Evolutionary conservation across 2,888 invertebrate species (phyloP), one percentile per base, ranked within the genome.

Genomic region (Tyria jacobaeae): DNA sequence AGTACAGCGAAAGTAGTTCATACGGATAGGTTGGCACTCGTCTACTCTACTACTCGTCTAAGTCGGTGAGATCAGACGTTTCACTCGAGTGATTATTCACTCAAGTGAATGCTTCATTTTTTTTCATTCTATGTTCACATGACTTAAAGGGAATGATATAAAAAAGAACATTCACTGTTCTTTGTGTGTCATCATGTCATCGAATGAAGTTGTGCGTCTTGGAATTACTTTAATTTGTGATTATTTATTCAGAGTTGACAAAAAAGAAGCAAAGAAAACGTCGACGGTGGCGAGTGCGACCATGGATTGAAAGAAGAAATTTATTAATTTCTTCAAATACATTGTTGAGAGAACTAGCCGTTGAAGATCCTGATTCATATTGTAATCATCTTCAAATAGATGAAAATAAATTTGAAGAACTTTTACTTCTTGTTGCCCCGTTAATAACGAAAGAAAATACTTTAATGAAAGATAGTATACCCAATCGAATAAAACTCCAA

Each of bases 251-350:
- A 61, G 61, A 58, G 58, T 65, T 62, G 60, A 56, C 60, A 68
- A 27, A 27, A 27, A 27, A 27, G 3, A 27, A 27, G 27, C 27
- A 27, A 27, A 27, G 27, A 27, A 4, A 67, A 62, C 64, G 58
- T 65, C 63, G 64, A 65, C 60, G 63, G 31, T 70, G 64, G 70
- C 66, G 66, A 66, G 66, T 64, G 60, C 60, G 64, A 55, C 64
- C 66, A 64, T 67, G 70, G 66, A 64, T 64, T 66, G 65, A 31
- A 65, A 68, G 63, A 68, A 60, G 64, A 63, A 65, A 65, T 57
- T 53, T 63, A 60, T 68, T 71, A 41, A 60, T 68, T 66, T 66
- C 70, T 68, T 63, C 64, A 34, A 62, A 68, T 58, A 64, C 64
- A 70, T 44, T 44, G 27, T 6, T 27, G 27, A 27, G 6, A 27